A percentile compares a stretch with the other conserved stretches of the same genome.
These are phyloP conservation scores for Lepisosteus osseus DNA, from an alignment of 2,113 vertebrate species.

Conservation along the genomic window DNA sequence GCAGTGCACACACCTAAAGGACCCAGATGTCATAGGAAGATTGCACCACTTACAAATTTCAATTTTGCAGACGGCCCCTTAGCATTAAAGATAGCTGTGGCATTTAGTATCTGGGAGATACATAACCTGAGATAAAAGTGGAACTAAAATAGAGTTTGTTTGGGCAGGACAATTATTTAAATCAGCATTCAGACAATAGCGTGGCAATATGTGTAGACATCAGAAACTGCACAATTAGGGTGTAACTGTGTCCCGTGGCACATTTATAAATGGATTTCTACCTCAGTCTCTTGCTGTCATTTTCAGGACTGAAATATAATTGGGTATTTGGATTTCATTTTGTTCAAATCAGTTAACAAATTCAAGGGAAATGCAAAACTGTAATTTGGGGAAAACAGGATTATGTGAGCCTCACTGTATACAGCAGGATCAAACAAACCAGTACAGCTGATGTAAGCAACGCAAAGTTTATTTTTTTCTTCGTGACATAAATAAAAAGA, in stretches of 20 bases:
- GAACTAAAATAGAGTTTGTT: slow-evolving; percentile 38
- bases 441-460: not conserved
- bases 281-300: slow-evolving; percentile 20
- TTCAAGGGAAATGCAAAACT: slow-evolving; percentile 48
- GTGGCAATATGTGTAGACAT: slow-evolving; percentile 39
- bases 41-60: not conserved
- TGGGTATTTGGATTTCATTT: slow-evolving; percentile 50
- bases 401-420: slow-evolving; percentile 13
- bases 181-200: slow-evolving; percentile 50
- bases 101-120: slow-evolving; percentile 15
- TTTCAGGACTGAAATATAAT: slow-evolving; percentile 49
- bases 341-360: slow-evolving; percentile 37
- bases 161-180: slow-evolving; percentile 48
- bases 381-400: slow-evolving; percentile 30
- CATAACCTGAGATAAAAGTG: slow-evolving; percentile 53
- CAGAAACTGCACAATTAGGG: slow-evolving; percentile 47
- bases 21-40: not conserved
- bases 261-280: slow-evolving; percentile 40
- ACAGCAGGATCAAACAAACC: slow-evolving; percentile 8
- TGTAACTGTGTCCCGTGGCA: slow-evolving; percentile 8
- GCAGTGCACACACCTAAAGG: not conserved
- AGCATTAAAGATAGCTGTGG: slow-evolving; percentile 7
- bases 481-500: slow-evolving; percentile 63
- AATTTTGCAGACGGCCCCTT: not conserved
- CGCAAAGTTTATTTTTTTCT: slow-evolving; percentile 12